A percentile compares a stretch with the other conserved stretches of the same genome.
These are phyloP conservation scores for Calephelis virginiensis DNA, from an alignment of 1,140 invertebrate genomes.

Conservation along the genomic window DNA sequence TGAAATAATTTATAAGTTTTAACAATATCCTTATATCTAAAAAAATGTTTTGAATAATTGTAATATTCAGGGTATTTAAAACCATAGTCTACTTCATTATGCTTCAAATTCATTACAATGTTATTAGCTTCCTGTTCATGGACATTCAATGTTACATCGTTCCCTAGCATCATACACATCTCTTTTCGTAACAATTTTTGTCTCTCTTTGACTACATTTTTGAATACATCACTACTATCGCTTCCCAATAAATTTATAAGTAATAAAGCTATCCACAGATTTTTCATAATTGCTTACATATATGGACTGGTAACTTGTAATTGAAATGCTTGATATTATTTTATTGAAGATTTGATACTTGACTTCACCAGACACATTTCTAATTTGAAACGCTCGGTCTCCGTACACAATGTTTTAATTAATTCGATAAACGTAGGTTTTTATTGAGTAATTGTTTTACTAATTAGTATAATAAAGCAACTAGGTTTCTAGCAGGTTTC, in stretches of 20 bases:
- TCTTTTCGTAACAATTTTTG: slow-evolving; percentile 50
- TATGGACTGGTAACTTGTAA: not conserved
- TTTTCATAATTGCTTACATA: slow-evolving; percentile 28
- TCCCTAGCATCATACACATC: slow-evolving; percentile 66
- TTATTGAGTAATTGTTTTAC: too few species aligned
- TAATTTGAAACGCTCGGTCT: too few species aligned
- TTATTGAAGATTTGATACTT: too few species aligned
- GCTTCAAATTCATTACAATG: slow-evolving; percentile 58
- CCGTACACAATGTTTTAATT: too few species aligned
- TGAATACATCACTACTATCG: slow-evolving; percentile 27
- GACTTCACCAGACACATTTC: too few species aligned
- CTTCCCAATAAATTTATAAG: slow-evolving; percentile 29
- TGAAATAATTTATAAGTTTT: slow-evolving; percentile 83
- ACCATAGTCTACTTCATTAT: too few species aligned
- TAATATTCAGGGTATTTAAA: too few species aligned
- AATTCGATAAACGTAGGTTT: too few species aligned
- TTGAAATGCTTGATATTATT: too few species aligned
- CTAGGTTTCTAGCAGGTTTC: too few species aligned
- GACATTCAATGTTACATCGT: slow-evolving; percentile 74
- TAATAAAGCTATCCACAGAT: slow-evolving; percentile 42
- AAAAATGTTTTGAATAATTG: slow-evolving; percentile 68
- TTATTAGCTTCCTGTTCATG: slow-evolving; percentile 82
- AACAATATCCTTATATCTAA: slow-evolving; percentile 53
- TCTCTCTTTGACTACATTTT: slow-evolving; percentile 45
- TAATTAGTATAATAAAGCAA: too few species aligned